Evolutionary conservation across 2,113 vertebrate genomes (phyloP).

Genomic region (Sterrhoptilus dennistouni): DNA sequence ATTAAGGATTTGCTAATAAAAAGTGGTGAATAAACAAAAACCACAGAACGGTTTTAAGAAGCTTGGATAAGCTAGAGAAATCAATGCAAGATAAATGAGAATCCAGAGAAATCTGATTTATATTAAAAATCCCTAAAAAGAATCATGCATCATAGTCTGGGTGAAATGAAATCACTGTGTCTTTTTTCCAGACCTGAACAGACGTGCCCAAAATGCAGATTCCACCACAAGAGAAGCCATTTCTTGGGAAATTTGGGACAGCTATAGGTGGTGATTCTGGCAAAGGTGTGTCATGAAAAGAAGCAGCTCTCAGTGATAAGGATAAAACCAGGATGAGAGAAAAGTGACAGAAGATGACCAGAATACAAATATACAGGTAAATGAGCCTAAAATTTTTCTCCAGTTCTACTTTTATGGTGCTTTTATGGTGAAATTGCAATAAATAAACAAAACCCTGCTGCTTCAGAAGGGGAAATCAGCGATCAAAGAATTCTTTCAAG

Average conservation of each 20-base stretch:
- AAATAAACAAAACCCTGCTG: not conserved
- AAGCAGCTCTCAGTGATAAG: not conserved
- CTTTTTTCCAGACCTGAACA: not conserved
- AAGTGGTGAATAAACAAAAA: conserved; percentile 5
- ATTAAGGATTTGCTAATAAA: conserved; percentile 20
- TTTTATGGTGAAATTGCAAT: not conserved
- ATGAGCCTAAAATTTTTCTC: not conserved
- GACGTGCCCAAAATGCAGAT: not conserved
- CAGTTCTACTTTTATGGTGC: not conserved
- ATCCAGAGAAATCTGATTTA: not conserved
- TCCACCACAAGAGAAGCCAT: not conserved
- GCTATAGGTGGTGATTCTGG: not conserved
- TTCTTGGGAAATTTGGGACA: not conserved
- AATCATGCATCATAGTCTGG: not conserved
- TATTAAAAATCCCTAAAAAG: not conserved
- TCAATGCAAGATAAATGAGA: not conserved
- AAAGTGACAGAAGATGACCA: not conserved
- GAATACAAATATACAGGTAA: not conserved
- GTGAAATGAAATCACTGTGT: not conserved
- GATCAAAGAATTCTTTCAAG: not conserved
- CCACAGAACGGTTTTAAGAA: not conserved
- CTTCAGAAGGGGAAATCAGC: not conserved
- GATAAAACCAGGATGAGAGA: not conserved
- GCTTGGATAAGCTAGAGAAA: not conserved
- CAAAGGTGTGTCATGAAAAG: not conserved